These are phyloP conservation scores for Phasia obesa DNA, from an alignment of 2,888 invertebrate genomes.

Conservation along the genomic window DNA sequence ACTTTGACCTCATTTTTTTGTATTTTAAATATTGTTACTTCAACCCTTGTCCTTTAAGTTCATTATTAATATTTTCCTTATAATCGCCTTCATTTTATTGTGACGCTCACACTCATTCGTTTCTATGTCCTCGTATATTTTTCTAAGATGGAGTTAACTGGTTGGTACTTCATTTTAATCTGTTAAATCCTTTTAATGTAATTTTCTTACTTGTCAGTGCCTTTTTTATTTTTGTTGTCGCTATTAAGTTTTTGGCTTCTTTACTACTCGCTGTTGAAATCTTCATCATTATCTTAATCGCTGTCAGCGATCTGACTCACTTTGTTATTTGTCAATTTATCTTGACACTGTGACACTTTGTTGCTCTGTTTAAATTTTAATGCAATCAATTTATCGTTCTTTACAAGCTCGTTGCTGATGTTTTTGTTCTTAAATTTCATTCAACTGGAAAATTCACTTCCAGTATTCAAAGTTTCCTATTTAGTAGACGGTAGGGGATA, in stretches of 20 bases:
- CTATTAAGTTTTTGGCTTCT: slow-evolving; percentile 45
- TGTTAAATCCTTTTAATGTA: slow-evolving; percentile 55
- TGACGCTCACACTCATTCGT: neutral
- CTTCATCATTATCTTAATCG: neutral
- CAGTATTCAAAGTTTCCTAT: too few species aligned
- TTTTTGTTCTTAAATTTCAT: slow-evolving; percentile 17
- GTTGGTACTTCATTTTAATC: slow-evolving; percentile 38
- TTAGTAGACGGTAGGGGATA: too few species aligned
- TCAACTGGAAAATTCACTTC: slow-evolving; percentile 31
- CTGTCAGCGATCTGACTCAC: slow-evolving; percentile 10
- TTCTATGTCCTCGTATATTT: too few species aligned
- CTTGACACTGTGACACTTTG: slow-evolving; percentile 36
- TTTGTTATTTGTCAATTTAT: slow-evolving; percentile 56
- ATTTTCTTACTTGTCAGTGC: slow-evolving; percentile 50
- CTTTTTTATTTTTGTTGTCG: slow-evolving; percentile 50
- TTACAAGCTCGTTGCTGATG: slow-evolving; percentile 49
- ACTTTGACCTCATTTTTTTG: too few species aligned
- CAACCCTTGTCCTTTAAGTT: too few species aligned
- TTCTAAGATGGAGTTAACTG: neutral
- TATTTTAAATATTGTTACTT: too few species aligned
- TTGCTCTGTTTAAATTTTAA: slow-evolving; percentile 55
- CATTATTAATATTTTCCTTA: neutral
- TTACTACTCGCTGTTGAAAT: slow-evolving; percentile 1
- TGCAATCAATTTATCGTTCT: slow-evolving; percentile 66
- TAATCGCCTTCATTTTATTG: slow-evolving; percentile 1